Percentiles rank a stretch among this genome's conserved stretches.
Conservation (phyloP, 2,113 vertebrate genomes). For the Lophius piscatorius region DNA sequence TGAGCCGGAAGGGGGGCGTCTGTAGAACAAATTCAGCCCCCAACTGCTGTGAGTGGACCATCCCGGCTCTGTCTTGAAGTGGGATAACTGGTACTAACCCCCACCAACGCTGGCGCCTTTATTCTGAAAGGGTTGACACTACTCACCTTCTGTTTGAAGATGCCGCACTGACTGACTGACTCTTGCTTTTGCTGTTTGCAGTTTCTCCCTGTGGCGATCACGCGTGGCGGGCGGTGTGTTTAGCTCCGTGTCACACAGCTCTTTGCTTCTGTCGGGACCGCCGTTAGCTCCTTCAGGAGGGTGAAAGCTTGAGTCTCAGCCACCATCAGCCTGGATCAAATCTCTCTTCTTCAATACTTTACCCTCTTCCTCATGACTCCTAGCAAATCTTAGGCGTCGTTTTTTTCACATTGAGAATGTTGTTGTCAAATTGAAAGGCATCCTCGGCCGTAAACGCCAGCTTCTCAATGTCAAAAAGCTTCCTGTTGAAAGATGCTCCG, state of each 20-base stretch:
- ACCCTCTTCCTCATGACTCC: slow-evolving; percentile 3
- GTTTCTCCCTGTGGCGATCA: slow-evolving; percentile 33
- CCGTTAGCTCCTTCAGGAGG: slow-evolving; percentile 37
- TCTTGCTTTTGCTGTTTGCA: slow-evolving; percentile 56
- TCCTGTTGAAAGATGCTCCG: not conserved
- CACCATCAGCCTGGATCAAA: slow-evolving; percentile 35
- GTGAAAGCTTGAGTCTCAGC: slow-evolving; percentile 32
- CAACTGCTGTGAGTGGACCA: slow-evolving; percentile 72
- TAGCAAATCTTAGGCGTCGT: not conserved
- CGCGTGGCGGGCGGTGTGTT: slow-evolving; percentile 12
- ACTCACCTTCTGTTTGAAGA: slow-evolving; percentile 48
- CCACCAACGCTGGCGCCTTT: slow-evolving; percentile 41
- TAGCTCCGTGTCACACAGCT: slow-evolving; percentile 3
- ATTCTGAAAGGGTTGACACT: slow-evolving; percentile 43
- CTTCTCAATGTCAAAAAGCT: slow-evolving; percentile 51
- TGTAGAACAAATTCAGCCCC: slow-evolving; percentile 56
- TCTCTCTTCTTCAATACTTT: slow-evolving; percentile 21
- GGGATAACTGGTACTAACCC: slow-evolving; percentile 66
- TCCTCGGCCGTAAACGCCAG: slow-evolving; percentile 5
- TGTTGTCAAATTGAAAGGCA: slow-evolving; percentile 15
- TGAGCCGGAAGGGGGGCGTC: slow-evolving; percentile 32
- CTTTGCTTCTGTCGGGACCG: slow-evolving; percentile 27
- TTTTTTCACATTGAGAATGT: slow-evolving; percentile 51
- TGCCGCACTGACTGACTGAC: slow-evolving; percentile 11
- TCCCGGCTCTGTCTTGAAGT: slow-evolving; percentile 48